These are phyloP conservation scores for Sicus ferrugineus DNA, from an alignment of 2,888 invertebrate species.

Conservation along the genomic window DNA sequence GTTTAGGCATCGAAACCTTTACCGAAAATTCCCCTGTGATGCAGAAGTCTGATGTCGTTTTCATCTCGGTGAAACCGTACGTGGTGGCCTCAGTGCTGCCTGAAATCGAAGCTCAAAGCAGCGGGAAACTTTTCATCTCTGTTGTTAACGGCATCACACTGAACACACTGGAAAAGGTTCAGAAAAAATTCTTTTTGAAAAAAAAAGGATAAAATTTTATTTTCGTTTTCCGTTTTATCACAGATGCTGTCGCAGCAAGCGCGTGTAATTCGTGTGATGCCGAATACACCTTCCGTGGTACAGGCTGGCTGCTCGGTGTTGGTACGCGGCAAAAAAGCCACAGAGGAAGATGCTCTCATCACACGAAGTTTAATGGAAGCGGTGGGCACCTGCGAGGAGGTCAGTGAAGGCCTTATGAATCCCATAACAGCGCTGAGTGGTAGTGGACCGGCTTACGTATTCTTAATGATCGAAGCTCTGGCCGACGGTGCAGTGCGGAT, in stretches of 20 bases:
- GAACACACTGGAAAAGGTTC: constrained; percentile 79
- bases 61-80: constrained; percentile 91
- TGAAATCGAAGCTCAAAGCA: constrained; percentile 73
- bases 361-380: constrained; percentile 76
- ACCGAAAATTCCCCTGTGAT: constrained; percentile 84
- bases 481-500: constrained; percentile 96
- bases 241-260: constrained; percentile 75
- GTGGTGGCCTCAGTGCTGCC: constrained; percentile 79
- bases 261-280: constrained; percentile 91
- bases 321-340: constrained; percentile 71
- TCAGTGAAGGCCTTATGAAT: constrained; percentile 86
- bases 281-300: constrained; percentile 89
- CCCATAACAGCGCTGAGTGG: constrained; percentile 93
- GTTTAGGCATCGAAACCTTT: constrained; percentile 78
- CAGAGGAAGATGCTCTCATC: constrained; percentile 68
- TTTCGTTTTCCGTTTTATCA: neutral
- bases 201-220: neutral
- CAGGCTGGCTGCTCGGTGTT: constrained; percentile 85
- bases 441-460: constrained; percentile 95
- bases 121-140: constrained; percentile 84
- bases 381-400: constrained; percentile 88
- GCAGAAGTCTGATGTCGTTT: constrained; percentile 81
- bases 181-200: constrained; percentile 35
- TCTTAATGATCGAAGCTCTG: constrained; percentile 89
- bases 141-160: constrained; percentile 92